Percentiles rank a stretch among this genome's conserved stretches.
These are phyloP conservation scores for Pteria penguin DNA, from an alignment of 2,888 invertebrate genomes.

Conservation along the genomic window DNA sequence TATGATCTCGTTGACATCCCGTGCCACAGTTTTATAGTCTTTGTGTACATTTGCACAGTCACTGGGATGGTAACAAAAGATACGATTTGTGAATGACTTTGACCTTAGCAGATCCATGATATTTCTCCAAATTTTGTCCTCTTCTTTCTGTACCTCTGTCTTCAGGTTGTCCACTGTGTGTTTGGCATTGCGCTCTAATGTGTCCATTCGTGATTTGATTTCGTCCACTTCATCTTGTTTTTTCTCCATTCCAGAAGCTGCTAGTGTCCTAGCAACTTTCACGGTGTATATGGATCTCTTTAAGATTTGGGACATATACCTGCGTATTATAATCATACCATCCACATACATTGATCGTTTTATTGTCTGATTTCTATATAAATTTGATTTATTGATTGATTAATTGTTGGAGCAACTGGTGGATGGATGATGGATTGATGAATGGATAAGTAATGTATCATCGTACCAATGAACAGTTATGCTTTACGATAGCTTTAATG, in stretches of 20 bases:
- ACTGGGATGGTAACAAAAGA: conserved; percentile 16
- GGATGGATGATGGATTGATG: no score
- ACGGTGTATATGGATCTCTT: conserved; percentile 64
- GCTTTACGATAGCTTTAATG: no score
- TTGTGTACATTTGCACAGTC: conserved; percentile 41
- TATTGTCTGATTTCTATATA: no score
- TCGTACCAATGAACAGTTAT: no score
- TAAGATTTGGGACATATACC: conserved; percentile 63
- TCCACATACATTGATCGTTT: no score
- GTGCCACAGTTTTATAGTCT: conserved; percentile 54
- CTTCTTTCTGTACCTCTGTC: conserved; percentile 40
- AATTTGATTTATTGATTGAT: no score
- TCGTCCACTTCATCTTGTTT: conserved; percentile 48
- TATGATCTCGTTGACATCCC: conserved; percentile 57
- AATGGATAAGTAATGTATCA: no score
- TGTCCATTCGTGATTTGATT: conserved; percentile 47
- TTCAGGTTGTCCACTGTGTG: conserved; percentile 56
- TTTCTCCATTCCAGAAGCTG: conserved; percentile 60
- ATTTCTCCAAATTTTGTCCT: conserved; percentile 4
- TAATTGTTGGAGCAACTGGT: no score
- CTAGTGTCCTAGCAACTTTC: conserved; percentile 65
- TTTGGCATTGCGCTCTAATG: conserved; percentile 49
- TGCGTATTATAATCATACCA: no score
- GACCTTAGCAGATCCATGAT: conserved; percentile 23
- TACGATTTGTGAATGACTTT: not conserved